Conservation (phyloP, 2,113 vertebrate species). For the Carettochelys insculpta region DNA sequence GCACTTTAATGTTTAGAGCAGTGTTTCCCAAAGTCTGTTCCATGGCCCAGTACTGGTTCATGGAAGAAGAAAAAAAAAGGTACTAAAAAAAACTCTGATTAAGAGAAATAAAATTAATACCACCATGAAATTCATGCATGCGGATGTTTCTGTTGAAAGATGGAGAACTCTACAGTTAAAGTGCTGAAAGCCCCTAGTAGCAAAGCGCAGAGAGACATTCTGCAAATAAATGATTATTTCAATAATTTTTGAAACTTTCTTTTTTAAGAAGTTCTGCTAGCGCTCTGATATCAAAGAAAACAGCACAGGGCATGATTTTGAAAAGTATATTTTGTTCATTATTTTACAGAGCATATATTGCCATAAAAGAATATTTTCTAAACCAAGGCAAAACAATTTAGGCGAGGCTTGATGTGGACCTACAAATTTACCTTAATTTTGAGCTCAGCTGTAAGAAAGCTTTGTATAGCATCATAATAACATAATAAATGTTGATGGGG, state of each 20-base stretch:
- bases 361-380: neutral
- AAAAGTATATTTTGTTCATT: accelerated
- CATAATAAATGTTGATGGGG: neutral
- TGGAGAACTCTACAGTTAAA: neutral
- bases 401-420: neutral
- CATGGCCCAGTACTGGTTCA: no score
- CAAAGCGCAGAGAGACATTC: neutral
- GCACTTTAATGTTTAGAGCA: neutral
- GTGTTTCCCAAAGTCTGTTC: no score
- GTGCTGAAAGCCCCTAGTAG: neutral
- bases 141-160: neutral
- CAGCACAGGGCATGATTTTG: neutral
- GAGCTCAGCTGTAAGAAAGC: neutral
- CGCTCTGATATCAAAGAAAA: accelerated
- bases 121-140: neutral
- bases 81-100: no score
- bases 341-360: neutral
- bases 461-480: neutral
- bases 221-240: neutral
- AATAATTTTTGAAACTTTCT: neutral
- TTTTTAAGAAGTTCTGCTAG: accelerated
- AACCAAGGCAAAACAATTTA: neutral
- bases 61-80: no score
- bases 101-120: accelerated
- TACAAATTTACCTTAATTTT: neutral